Evolutionary conservation across 2,888 invertebrate species (phyloP).

Genomic region (Polylopha cassiicola): DNA sequence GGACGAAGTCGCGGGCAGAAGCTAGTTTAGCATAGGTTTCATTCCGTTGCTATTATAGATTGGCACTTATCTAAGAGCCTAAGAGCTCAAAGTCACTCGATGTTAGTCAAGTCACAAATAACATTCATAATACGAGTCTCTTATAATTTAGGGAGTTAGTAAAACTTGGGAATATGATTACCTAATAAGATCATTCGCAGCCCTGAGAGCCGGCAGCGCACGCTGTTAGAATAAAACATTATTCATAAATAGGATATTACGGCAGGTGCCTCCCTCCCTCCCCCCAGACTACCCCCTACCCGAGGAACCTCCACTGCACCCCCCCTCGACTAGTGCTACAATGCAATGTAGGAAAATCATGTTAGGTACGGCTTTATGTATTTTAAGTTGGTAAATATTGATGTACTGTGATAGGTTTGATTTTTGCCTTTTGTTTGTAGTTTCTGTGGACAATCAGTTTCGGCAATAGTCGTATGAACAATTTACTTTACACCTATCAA

Average conservation of each 20-base stretch:
- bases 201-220: constrained; percentile 47
- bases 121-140: no score
- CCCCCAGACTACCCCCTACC: constrained; percentile 24
- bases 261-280: constrained; percentile 45
- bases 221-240: constrained; percentile 76
- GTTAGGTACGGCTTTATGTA: constrained; percentile 16
- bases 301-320: constrained; percentile 24
- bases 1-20: no score
- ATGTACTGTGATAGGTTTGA: constrained; percentile 8
- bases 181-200: constrained; percentile 28
- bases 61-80: no score
- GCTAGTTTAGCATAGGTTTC: no score
- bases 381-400: constrained; percentile 18
- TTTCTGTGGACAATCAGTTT: no score
- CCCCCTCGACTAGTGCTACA: constrained; percentile 27
- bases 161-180: constrained; percentile 14
- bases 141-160: constrained; percentile 7
- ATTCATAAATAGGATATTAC: constrained; percentile 77
- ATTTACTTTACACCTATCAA: no score
- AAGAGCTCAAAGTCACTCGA: no score
- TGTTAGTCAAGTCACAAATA: no score
- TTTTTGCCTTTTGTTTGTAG: no score
- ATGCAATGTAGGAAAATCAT: constrained; percentile 26
- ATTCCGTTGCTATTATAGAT: no score
- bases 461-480: no score